A percentile compares a stretch with the other conserved stretches of the same genome.
Conservation (phyloP, 2,113 vertebrate species). For the Coturnix japonica region DNA sequence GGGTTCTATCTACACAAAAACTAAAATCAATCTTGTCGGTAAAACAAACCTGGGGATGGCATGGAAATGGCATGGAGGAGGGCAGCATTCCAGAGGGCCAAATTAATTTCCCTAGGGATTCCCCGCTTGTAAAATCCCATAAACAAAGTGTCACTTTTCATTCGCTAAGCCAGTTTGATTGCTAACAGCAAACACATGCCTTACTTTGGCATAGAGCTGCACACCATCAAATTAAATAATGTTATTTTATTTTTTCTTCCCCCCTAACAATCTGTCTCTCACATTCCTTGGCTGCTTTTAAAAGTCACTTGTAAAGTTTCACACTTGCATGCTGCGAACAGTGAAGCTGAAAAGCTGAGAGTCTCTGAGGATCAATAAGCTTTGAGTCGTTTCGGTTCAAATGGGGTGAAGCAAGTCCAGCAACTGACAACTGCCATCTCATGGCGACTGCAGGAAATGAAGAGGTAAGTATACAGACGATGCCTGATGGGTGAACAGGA, state of each 20-base stretch:
- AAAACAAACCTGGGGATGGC: not conserved
- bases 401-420: not conserved
- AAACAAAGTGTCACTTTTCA: constrained; percentile 69
- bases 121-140: constrained; percentile 54
- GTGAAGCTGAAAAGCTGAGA: not conserved
- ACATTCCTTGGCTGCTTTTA: constrained; percentile 64
- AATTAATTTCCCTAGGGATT: constrained; percentile 64
- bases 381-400: not conserved
- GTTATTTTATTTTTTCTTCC: not conserved
- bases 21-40: not conserved
- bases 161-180: constrained; percentile 59
- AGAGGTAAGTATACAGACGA: not conserved
- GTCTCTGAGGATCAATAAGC: constrained; percentile 44
- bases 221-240: constrained; percentile 70
- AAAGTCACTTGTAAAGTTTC: constrained; percentile 70
- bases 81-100: constrained; percentile 51
- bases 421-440: constrained; percentile 58
- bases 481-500: not conserved
- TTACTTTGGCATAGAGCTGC: constrained; percentile 56
- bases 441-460: not conserved
- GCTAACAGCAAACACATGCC: constrained; percentile 68
- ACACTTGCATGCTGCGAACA: constrained; percentile 28
- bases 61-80: constrained; percentile 1
- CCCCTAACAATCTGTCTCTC: constrained; percentile 64
- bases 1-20: not conserved